These are phyloP conservation scores for Automeris io DNA, from an alignment of 2,888 invertebrate genomes.

Conservation along the genomic window DNA sequence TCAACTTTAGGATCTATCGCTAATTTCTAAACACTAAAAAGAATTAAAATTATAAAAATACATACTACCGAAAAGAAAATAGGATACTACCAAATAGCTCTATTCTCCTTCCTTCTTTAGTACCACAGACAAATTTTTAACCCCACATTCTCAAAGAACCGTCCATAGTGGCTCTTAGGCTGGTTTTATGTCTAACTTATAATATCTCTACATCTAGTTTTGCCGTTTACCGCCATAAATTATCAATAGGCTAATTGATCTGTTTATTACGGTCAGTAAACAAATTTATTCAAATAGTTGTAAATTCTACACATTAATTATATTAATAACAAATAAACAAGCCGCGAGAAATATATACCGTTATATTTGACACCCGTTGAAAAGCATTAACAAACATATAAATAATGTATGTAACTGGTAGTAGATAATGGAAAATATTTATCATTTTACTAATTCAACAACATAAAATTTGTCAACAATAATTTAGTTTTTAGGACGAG, in stretches of 20 bases:
- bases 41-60: no score
- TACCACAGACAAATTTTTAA: no score
- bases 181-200: no score
- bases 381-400: not conserved
- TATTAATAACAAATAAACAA: slow-evolving; percentile 26
- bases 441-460: slow-evolving; percentile 6
- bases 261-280: slow-evolving; percentile 42
- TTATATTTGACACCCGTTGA: slow-evolving; percentile 9
- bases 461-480: slow-evolving; percentile 5
- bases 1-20: no score
- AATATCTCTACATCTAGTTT: no score
- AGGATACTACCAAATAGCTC: no score
- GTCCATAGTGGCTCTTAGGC: no score
- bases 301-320: slow-evolving; percentile 39
- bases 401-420: slow-evolving; percentile 7
- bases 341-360: slow-evolving; percentile 9
- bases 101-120: no score
- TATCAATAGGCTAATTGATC: slow-evolving; percentile 39
- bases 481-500: slow-evolving; percentile 1
- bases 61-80: no score
- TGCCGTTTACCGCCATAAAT: slow-evolving; percentile 37
- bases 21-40: no score
- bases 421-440: slow-evolving; percentile 3
- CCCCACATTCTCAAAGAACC: no score
- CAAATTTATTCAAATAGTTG: slow-evolving; percentile 40